Percentiles rank a stretch among this genome's conserved stretches.
These are phyloP conservation scores for Anarhynchus alexandrinus DNA, from an alignment of 2,113 vertebrate species.

Conservation along the genomic window DNA sequence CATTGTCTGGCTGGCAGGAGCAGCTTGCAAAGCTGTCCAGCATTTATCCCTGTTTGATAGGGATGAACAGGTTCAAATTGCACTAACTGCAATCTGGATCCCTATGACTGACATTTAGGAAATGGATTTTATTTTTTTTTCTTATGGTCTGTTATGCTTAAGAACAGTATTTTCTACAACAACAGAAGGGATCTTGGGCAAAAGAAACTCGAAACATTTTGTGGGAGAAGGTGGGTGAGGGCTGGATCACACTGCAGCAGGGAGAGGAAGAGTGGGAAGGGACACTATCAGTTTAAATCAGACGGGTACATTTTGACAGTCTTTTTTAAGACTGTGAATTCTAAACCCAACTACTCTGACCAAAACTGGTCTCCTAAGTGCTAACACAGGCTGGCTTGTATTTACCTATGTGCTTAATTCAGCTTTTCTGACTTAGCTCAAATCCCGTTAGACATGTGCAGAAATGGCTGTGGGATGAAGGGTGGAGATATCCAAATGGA, in stretches of 20 bases:
- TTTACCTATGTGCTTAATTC: not conserved
- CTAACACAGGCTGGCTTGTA: not conserved
- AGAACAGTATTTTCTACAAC: not conserved
- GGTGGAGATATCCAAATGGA: not conserved
- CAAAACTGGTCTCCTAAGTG: not conserved
- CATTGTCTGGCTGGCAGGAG: not conserved
- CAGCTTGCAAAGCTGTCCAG: not conserved
- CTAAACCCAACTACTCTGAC: not conserved
- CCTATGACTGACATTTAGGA: not conserved
- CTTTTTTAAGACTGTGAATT: not conserved
- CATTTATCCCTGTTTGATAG: not conserved
- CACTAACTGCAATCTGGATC: not conserved
- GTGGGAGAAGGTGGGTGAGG: not conserved
- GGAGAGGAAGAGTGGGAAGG: not conserved
- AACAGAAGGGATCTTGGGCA: not conserved
- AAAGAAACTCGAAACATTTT: not conserved
- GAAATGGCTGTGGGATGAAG: not conserved
- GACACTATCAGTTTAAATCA: not conserved
- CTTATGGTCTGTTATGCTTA: not conserved
- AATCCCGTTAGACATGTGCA: not conserved
- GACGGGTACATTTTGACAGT: not conserved
- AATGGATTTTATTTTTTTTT: not conserved
- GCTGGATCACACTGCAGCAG: not conserved
- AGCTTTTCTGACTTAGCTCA: not conserved
- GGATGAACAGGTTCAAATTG: not conserved